Percentiles rank a stretch among this genome's conserved stretches.
Evolutionary conservation across 2,113 vertebrate species (phyloP).

Genomic region (Oenanthe melanoleuca): DNA sequence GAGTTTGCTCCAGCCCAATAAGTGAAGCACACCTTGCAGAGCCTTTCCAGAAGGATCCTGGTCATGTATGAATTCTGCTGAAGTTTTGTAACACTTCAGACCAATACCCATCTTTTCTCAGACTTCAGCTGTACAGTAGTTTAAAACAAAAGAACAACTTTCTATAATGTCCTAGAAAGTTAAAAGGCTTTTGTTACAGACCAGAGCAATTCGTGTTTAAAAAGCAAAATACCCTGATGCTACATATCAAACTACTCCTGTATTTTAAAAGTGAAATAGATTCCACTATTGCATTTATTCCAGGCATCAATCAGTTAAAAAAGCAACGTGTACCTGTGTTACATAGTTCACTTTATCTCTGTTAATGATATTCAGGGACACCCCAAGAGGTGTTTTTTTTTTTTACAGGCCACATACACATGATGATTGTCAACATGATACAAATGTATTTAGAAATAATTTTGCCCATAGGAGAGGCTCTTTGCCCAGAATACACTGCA

Average conservation of each 20-base stretch:
- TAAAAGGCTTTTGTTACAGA: neutral
- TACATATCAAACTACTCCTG: neutral
- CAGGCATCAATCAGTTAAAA: neutral
- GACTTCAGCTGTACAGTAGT: neutral
- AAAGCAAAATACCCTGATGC: neutral
- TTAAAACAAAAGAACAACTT: neutral
- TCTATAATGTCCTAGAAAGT: neutral
- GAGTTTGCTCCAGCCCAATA: neutral
- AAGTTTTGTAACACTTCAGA: neutral
- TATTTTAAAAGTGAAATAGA: neutral
- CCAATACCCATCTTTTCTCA: neutral
- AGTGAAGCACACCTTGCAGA: neutral
- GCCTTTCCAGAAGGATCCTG: neutral
- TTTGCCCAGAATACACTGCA: neutral
- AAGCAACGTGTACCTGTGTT: neutral
- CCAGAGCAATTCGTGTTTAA: neutral
- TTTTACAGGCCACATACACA: accelerated
- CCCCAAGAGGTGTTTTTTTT: neutral
- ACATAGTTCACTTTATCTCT: neutral
- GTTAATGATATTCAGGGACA: neutral
- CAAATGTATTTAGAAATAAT: neutral
- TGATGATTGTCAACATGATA: neutral
- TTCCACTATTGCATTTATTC: neutral
- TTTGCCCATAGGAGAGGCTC: neutral
- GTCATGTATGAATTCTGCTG: neutral